A percentile compares a stretch with the other conserved stretches of the same genome.
phyloP scores from a whole-genome alignment of 2,888 invertebrate genomes.

The Drosophila emarginata region DNA sequence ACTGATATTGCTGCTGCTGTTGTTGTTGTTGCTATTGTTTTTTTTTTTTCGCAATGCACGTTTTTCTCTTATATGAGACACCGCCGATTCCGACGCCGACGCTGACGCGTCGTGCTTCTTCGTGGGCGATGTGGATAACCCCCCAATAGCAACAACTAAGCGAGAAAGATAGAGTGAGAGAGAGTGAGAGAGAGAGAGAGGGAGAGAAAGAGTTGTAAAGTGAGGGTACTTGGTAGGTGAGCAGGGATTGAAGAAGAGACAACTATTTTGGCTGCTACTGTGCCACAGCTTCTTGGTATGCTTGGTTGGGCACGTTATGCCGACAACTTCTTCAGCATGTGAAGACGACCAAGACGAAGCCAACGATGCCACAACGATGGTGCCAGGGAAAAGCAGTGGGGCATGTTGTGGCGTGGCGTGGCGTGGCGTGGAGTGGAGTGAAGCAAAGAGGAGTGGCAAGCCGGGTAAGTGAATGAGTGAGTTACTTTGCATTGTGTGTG shows the following conservation, averaged over 20 bases:
- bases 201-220: neutral
- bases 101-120: slow-evolving; percentile 72
- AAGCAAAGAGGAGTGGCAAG: neutral
- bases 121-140: slow-evolving; percentile 62
- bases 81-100: slow-evolving; percentile 44
- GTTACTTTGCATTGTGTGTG: slow-evolving; percentile 46
- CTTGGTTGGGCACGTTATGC: slow-evolving; percentile 69
- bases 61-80: slow-evolving; percentile 61
- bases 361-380: neutral
- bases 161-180: neutral
- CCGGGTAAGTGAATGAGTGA: slow-evolving; percentile 6
- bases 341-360: slow-evolving; percentile 43
- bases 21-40: slow-evolving; percentile 33
- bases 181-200: too few species aligned
- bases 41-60: slow-evolving; percentile 57
- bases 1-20: slow-evolving; percentile 26
- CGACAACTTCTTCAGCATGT: slow-evolving; percentile 74
- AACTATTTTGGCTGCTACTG: slow-evolving; percentile 74
- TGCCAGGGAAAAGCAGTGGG: neutral
- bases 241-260: slow-evolving; percentile 38
- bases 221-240: neutral
- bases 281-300: slow-evolving; percentile 68
- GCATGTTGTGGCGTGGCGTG: neutral
- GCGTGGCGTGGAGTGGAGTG: neutral
- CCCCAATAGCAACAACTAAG: neutral